Percentiles rank a stretch among this genome's conserved stretches.
These are phyloP conservation scores for Melolontha melolontha DNA, from an alignment of 2,888 invertebrate genomes.

Conservation along the genomic window DNA sequence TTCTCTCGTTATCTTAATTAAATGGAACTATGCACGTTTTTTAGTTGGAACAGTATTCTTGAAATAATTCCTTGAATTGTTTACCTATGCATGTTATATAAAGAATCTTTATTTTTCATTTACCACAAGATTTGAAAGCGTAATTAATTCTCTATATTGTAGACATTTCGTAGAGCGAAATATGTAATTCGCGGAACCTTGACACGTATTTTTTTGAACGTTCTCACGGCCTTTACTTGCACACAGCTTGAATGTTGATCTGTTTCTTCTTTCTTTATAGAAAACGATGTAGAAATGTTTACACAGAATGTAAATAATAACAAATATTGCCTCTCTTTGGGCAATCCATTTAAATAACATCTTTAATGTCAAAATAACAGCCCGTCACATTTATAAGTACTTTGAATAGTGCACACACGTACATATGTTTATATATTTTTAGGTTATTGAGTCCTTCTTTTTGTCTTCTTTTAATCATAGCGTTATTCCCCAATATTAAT, in stretches of 20 bases:
- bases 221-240: conserved; percentile 8
- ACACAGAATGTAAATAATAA: neutral
- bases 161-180: neutral
- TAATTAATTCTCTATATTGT: neutral
- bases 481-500: no score
- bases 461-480: no score
- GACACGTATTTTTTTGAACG: neutral
- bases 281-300: neutral
- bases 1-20: conserved; percentile 29
- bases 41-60: conserved; percentile 4
- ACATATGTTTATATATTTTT: no score
- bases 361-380: no score
- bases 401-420: no score
- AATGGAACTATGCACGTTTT: conserved; percentile 10
- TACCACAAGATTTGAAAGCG: neutral
- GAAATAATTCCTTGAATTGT: conserved; percentile 20
- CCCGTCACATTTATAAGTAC: no score
- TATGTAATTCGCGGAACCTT: neutral
- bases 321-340: no score
- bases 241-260: neutral
- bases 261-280: neutral
- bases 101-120: conserved; percentile 5
- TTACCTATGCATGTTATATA: conserved; percentile 15
- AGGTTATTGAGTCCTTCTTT: no score
- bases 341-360: no score